These are phyloP conservation scores for Murina feae DNA, from an alignment of 2,113 vertebrate species.

Conservation along the genomic window DNA sequence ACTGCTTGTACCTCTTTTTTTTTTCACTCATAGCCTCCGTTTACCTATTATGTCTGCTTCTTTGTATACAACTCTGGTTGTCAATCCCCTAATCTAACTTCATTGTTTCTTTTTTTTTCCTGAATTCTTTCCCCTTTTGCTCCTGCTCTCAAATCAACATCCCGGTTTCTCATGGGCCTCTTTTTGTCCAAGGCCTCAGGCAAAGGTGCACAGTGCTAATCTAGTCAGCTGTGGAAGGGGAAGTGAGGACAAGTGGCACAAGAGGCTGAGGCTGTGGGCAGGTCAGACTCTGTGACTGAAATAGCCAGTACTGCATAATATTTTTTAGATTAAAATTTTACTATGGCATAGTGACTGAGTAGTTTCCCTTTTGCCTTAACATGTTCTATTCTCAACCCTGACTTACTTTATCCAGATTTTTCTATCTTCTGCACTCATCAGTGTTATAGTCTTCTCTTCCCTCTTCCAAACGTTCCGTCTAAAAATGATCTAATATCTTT, in stretches of 20 bases:
- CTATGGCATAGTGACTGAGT: not conserved
- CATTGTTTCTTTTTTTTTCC: not conserved
- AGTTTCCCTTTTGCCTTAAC: not conserved
- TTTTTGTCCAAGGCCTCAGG: not conserved
- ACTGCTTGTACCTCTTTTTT: not conserved
- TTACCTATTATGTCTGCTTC: not conserved
- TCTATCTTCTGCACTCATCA: conserved; percentile 5
- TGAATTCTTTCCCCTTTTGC: not conserved
- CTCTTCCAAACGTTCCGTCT: not conserved
- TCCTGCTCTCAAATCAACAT: not conserved
- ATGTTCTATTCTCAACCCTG: not conserved
- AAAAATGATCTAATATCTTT: not conserved
- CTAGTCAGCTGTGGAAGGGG: not conserved
- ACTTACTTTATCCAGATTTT: not conserved
- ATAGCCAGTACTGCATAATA: not conserved
- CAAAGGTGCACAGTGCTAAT: not conserved
- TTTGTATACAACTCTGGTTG: not conserved
- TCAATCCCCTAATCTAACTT: not conserved
- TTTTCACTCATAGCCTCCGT: not conserved
- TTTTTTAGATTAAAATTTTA: conserved; percentile 35
- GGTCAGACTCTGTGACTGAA: not conserved
- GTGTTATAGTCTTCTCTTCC: not conserved
- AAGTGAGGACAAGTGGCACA: not conserved
- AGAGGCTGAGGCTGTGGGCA: not conserved
- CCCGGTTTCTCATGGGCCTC: not conserved